Conservation (phyloP, 2,797 vertebrate genomes). For the Takifugu ocellatus region DNA sequence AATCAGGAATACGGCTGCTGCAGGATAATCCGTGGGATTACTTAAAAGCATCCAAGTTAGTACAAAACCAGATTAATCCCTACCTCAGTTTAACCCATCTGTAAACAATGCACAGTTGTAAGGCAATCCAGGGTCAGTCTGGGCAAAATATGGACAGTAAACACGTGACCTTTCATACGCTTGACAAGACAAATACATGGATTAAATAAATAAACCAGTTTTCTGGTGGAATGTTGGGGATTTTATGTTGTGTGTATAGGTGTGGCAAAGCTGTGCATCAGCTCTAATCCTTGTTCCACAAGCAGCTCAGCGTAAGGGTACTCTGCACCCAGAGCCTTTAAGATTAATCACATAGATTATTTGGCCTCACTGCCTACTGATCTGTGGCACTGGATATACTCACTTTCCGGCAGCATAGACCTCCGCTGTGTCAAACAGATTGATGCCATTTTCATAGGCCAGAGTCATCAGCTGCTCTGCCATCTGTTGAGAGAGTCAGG, state of each 20-base stretch:
- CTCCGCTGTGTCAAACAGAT: constrained; percentile 98
- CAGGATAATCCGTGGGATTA: constrained; percentile 71
- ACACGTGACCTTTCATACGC: constrained; percentile 24
- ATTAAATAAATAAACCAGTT: background rate
- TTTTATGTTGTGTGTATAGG: too few relatives aligned
- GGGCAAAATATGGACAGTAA: constrained; percentile 1
- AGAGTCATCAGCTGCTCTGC: constrained; percentile 97
- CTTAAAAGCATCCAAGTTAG: constrained; percentile 47
- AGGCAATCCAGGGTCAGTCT: background rate
- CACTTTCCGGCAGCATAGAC: constrained; percentile 98
- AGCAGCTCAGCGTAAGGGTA: background rate
- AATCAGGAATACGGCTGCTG: constrained; percentile 50
- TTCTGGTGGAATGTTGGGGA: background rate
- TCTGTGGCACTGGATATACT: constrained; percentile 65
- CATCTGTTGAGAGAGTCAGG: constrained; percentile 81
- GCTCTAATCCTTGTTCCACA: background rate
- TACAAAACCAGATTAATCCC: constrained; percentile 61
- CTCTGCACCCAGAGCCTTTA: constrained; percentile 6
- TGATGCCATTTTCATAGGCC: constrained; percentile 98
- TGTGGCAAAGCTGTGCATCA: background rate
- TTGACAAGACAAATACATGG: background rate
- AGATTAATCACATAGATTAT: constrained; percentile 16
- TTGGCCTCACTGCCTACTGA: constrained; percentile 26
- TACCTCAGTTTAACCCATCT: constrained; percentile 33
- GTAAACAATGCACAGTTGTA: constrained; percentile 9